Evolutionary conservation across 2,797 vertebrate genomes (phyloP).

Genomic region (Acrocephalus scirpaceus): DNA sequence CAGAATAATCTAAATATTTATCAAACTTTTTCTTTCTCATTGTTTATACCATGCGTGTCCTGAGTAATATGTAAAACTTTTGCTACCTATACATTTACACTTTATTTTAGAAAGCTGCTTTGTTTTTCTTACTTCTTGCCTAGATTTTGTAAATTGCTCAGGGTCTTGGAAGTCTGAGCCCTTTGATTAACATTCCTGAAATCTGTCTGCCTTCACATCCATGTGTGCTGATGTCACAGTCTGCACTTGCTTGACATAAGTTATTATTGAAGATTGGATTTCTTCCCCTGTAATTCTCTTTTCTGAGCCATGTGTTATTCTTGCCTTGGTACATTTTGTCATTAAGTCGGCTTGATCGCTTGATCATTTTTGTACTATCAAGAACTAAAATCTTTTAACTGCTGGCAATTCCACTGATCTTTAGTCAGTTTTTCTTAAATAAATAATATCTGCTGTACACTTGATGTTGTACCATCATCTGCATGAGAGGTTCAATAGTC

Average conservation of each 20-base stretch:
- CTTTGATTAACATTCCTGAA: background rate
- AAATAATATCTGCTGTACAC: background rate
- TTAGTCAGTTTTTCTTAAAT: slow-evolving; percentile 9
- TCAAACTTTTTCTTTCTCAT: background rate
- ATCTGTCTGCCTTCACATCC: background rate
- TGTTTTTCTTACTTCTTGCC: background rate
- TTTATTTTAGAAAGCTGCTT: background rate
- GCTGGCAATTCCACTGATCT: background rate
- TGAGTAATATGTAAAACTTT: background rate
- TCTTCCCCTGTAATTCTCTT: background rate
- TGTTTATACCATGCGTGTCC: background rate
- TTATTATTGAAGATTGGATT: background rate
- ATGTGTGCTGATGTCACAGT: background rate
- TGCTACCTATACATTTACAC: background rate
- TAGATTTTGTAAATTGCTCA: background rate
- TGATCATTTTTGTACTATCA: slow-evolving; percentile 8
- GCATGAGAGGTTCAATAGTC: background rate
- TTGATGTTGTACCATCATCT: background rate
- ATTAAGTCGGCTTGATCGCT: background rate
- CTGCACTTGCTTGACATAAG: background rate
- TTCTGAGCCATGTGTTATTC: background rate
- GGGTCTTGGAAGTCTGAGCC: background rate
- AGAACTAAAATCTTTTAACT: background rate
- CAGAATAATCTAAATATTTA: background rate
- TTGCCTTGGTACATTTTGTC: background rate